These are phyloP conservation scores for Zeugodacus cucurbitae DNA, from an alignment of 1,140 invertebrate species.

Conservation along the genomic window DNA sequence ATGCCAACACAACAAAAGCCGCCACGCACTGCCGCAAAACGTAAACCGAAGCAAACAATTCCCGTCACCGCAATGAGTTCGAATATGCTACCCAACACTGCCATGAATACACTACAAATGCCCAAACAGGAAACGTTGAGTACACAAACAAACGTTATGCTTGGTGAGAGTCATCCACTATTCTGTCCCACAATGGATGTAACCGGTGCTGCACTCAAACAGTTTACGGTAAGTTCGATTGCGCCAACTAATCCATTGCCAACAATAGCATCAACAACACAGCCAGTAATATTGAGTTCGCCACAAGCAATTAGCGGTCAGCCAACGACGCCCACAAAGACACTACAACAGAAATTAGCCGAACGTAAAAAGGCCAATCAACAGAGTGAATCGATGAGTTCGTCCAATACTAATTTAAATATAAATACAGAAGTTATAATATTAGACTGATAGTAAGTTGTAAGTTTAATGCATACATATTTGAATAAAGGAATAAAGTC, in stretches of 20 bases:
- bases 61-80: background rate
- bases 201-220: background rate
- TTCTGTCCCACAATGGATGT: slow-evolving; percentile 2
- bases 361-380: slow-evolving; percentile 68
- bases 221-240: background rate
- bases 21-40: background rate
- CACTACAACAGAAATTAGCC: slow-evolving; percentile 72
- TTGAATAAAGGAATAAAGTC: background rate
- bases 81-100: background rate
- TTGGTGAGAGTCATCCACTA: background rate
- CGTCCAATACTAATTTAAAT: background rate
- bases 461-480: background rate
- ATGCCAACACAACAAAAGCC: background rate
- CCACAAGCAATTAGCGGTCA: background rate
- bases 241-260: background rate
- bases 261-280: background rate
- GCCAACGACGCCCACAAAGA: slow-evolving; percentile 67
- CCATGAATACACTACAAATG: background rate
- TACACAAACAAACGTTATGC: background rate
- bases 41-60: background rate
- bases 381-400: slow-evolving; percentile 6
- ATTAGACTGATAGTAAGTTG: slow-evolving; percentile 30
- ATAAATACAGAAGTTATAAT: slow-evolving; percentile 36
- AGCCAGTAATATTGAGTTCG: background rate
- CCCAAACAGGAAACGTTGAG: background rate